Evolutionary conservation across 2,888 invertebrate species (phyloP), one percentile per base, ranked within the genome.

Genomic region (Hypsopygia costalis): DNA sequence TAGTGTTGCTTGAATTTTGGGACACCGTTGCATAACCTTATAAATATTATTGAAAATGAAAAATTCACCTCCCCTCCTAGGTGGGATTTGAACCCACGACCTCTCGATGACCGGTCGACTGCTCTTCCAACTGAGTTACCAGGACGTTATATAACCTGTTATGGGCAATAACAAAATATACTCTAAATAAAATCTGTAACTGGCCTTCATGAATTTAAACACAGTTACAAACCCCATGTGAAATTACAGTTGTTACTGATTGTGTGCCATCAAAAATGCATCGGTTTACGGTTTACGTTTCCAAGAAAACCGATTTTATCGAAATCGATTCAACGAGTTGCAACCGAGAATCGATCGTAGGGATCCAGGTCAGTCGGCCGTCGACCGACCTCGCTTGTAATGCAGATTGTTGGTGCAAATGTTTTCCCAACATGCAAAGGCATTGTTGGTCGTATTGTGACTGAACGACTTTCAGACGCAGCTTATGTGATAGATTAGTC

Each of bases 341-440:
- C 68, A 66, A 36, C 39, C 45, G n/a, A 27, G 45, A 46, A 62
- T 71, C 66, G 71, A 72, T 58, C 49, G 39, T 36, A 34, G 41
- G 20, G 52, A 66, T 64, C 45, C 57, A 40, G 72, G 74, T 65
- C 70, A 70, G 45, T 60, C 46, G 68, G 69, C 47, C 71, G 42
- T 60, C 59, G 57, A 61, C 64, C 62, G 64, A 49, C 51, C 49
- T 42, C 43, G 52, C 27, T 4, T 27, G 34, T 49, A 51, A 46
- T 63, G 58, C 61, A 59, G 41, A 44, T 45, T 16, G 33, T 37
- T 44, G 49, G 50, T 11, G 48, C 53, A 51, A 25, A 44, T 46
- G 28, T 38, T 7, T n/a, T 25, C 21, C 41, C 44, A 54, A 51
- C 37, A 41, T 54, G 51, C 47, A 47, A 30, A 8, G 20, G 11